Evolutionary conservation across 2,888 invertebrate species (phyloP).

Genomic region (Harpalus rubripes): DNA sequence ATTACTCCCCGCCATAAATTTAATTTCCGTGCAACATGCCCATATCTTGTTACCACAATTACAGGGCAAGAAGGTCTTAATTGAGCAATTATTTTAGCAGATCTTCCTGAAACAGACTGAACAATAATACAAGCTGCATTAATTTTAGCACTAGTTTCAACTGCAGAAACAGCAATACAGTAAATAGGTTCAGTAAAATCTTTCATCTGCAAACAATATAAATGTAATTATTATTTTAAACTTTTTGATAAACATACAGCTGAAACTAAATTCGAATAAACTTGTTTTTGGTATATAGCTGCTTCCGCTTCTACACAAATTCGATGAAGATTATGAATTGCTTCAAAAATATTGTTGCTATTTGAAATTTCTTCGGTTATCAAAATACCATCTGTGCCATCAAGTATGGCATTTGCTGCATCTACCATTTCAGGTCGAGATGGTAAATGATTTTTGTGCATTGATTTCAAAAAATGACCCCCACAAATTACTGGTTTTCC

Average conservation of each 20-base stretch:
- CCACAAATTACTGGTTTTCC: conserved; percentile 95
- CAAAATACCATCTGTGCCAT: conserved; percentile 94
- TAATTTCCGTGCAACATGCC: conserved; percentile 84
- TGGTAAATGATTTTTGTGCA: conserved; percentile 88
- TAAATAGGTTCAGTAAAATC: conserved; percentile 81
- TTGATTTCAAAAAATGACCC: conserved; percentile 89
- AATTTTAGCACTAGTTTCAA: conserved; percentile 85
- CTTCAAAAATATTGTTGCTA: conserved; percentile 86
- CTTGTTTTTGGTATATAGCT: conserved; percentile 88
- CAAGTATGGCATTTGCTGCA: conserved; percentile 94
- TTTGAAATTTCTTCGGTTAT: conserved; percentile 90
- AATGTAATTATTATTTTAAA: not conserved
- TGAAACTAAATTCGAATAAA: conserved; percentile 85
- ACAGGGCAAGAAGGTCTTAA: conserved; percentile 87
- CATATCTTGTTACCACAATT: conserved; percentile 85
- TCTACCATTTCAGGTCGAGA: conserved; percentile 91
- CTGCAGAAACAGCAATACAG: conserved; percentile 86
- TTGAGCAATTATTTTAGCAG: conserved; percentile 85
- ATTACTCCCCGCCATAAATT: conserved; percentile 81
- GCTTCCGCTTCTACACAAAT: conserved; percentile 93
- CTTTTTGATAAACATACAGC: conserved; percentile 74
- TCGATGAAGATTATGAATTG: conserved; percentile 85
- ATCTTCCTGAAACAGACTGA: conserved; percentile 86
- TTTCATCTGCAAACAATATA: conserved; percentile 30
- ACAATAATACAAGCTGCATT: conserved; percentile 88